Base-by-base conservation (phyloP, 2,888 invertebrate species). In the Drosophila vallismaia region DNA sequence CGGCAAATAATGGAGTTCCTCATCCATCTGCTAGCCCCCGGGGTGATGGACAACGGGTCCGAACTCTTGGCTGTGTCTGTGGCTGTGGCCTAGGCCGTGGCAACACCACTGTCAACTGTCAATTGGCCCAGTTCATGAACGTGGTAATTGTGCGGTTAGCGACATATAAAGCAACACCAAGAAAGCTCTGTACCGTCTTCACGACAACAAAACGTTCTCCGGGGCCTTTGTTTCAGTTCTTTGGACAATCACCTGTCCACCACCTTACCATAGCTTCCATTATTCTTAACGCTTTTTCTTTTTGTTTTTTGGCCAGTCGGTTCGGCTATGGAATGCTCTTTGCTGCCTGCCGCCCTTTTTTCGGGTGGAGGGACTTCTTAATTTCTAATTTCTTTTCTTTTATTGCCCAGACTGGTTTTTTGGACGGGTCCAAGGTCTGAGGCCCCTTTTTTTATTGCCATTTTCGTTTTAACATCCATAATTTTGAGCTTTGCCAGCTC, bases 121-220 rank as follows among this genome's bases (percentile, higher is more conserved):
- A 83, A 83, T 86, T 88, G 88, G 88, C 83, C 83, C 88, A 86
- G 84, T 83, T 83, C 81, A 77, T 77, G 77, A 77, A 86, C 80
- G 88, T 74, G 83, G 83, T 86, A 83, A 83, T 83, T 86, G 84
- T 70, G 63, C 79, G 84, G 77, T 74, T 82, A 82, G 82, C 87
- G 85, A 86, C 86, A 75, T 66, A 72, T 63, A 80, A 72, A 81
- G 63, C 64, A 33, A 31, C 50, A 38, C 46, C 59, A 50, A 54
- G 67, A 76, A 66, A 68, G 48, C 38, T 46, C 31, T 26, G 53
- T 19, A 19, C 40, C 40, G 40, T 42, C 40, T 42, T 19, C 40
- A 8, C 40, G 29, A 31, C 50, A 33, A 53, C 40, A 50, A 55
- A 55, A 70, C 63, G 78, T 75, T 75, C 71, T 76, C 33, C 44